These are phyloP conservation scores for Cossypha heuglini DNA, from an alignment of 2,797 vertebrate species.

Conservation along the genomic window DNA sequence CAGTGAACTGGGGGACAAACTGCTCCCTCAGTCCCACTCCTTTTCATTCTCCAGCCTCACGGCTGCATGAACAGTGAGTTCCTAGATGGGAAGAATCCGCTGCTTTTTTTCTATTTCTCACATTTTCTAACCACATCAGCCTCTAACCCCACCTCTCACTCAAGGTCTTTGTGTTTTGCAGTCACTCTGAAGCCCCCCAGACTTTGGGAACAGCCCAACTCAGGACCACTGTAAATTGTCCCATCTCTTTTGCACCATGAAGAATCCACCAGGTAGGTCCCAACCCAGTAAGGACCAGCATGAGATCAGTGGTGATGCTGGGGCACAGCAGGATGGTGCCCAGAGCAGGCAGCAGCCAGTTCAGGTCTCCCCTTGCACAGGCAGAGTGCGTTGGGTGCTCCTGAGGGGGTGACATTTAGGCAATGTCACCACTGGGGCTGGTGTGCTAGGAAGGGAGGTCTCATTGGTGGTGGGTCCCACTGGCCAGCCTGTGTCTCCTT, in stretches of 20 bases:
- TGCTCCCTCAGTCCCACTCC: background rate
- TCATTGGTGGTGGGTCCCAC: background rate
- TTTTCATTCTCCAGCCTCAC: background rate
- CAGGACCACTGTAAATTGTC: background rate
- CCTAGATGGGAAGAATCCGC: background rate
- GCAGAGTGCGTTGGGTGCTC: background rate
- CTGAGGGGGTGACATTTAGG: accelerated
- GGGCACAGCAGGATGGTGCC: background rate
- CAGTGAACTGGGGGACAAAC: background rate
- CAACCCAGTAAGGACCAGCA: background rate
- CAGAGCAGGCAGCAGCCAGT: too few species aligned
- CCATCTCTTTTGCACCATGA: background rate
- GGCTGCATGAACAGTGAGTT: background rate
- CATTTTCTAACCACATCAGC: background rate
- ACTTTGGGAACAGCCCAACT: background rate
- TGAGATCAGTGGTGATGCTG: background rate
- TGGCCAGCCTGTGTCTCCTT: background rate
- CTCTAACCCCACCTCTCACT: background rate
- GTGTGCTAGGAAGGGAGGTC: background rate
- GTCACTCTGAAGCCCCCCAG: background rate
- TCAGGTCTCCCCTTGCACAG: background rate
- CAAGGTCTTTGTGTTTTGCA: background rate
- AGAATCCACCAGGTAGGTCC: background rate
- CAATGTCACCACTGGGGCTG: accelerated
- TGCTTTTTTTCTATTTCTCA: background rate